Evolutionary conservation across 2,113 vertebrate genomes (phyloP), one percentile per base, ranked within the genome.

Genomic region (Osmerus mordax): DNA sequence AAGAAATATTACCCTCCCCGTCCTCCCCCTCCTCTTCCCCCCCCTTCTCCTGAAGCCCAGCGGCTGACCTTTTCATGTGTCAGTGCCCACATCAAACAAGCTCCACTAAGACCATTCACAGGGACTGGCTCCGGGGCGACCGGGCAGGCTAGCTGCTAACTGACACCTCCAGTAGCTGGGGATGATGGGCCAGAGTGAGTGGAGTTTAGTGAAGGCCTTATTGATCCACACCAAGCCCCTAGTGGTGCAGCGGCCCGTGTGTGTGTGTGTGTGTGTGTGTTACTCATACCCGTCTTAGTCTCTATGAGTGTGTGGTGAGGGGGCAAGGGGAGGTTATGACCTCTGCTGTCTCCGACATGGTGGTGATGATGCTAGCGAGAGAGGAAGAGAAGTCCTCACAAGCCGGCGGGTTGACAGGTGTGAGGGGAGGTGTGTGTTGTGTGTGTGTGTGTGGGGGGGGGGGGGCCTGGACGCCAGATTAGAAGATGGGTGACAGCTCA

Each of bases 61-160:
- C 75, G 75, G 75, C 79, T 89, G 89, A 92, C 90, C 90, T 92
- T 90, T 91, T 88, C 86, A 87, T 80, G 83, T 88, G 88, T 88
- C 88, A 89, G 81, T 79, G 78, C 84, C 73, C 87, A 83, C 88
- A 88, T 90, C 87, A 89, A 88, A 89, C 85, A 89, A 86, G 81
- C 84, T 86, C 65, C 82, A 77, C 83, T 78, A 87, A 87, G 86
- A 84, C 78, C 80, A 70, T 86, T 87, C 87, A 75, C 79, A 47
- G 12, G 67, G 83, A 72, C 63, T 18, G 25, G 63, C 81, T 83
- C 78, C 23, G 52, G 68, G 82, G 77, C 70, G 41, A 74, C 63
- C 29, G 55, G 53, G 19, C 55, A 70, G 7, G 76, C 71, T 69
- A 52, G 62, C 14, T 75, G 83, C 67, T 87, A 89, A 90, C 84